Conservation (phyloP, 1,140 invertebrate species). For the Helicoverpa armigera region DNA sequence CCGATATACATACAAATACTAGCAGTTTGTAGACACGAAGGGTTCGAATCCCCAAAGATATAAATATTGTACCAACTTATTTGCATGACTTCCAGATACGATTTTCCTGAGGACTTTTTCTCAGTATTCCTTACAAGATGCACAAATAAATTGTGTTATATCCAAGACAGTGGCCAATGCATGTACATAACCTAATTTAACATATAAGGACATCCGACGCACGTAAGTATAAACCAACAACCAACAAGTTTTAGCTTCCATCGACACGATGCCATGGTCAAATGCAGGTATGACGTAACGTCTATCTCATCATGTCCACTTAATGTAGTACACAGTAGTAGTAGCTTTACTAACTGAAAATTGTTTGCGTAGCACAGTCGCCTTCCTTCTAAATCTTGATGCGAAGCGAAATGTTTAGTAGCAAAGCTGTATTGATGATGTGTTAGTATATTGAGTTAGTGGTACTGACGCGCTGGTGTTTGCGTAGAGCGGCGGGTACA, state of each 20-base stretch:
- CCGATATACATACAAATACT: too few species aligned
- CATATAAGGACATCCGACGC: neutral
- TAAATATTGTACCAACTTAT: neutral
- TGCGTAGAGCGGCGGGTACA: slow-evolving; percentile 82
- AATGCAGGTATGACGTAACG: neutral
- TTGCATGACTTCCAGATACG: slow-evolving; percentile 29
- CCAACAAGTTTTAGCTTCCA: neutral
- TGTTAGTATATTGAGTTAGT: too few species aligned
- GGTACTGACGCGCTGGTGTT: neutral
- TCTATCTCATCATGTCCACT: neutral
- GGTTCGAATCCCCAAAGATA: slow-evolving; percentile 15
- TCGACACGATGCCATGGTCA: neutral
- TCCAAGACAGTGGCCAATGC: neutral
- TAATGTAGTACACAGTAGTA: neutral
- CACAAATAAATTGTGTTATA: neutral
- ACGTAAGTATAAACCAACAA: neutral
- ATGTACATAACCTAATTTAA: neutral
- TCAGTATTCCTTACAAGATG: slow-evolving; percentile 9
- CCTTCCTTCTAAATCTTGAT: neutral
- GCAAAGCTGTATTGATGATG: too few species aligned
- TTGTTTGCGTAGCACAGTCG: neutral
- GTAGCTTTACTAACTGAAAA: neutral
- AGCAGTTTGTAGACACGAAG: neutral
- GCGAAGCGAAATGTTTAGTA: too few species aligned
- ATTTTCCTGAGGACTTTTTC: neutral